A percentile compares a stretch with the other conserved stretches of the same genome.
These are phyloP conservation scores for Steatocranus sp. DNA, from an alignment of 2,797 vertebrate species.

Conservation along the genomic window DNA sequence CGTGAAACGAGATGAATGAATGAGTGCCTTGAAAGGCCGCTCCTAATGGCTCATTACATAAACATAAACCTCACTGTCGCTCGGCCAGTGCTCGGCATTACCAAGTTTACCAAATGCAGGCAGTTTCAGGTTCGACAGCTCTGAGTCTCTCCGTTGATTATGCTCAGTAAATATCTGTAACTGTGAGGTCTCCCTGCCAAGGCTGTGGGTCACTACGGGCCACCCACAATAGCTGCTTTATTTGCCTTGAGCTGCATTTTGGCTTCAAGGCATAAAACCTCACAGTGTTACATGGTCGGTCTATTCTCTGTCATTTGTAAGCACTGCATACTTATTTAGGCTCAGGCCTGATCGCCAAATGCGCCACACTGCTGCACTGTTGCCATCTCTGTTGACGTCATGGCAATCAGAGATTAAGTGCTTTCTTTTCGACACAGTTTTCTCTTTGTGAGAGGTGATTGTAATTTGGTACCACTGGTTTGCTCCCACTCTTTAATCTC, in stretches of 20 bases:
- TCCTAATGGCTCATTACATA: constrained; percentile 32
- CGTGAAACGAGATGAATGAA: constrained; percentile 44
- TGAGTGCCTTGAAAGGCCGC: constrained; percentile 37
- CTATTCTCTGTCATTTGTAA: constrained; percentile 54
- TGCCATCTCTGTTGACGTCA: not conserved
- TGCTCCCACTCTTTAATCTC: constrained; percentile 45
- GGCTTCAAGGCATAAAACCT: constrained; percentile 54
- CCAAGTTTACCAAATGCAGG: constrained; percentile 47
- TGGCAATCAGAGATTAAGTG: not conserved
- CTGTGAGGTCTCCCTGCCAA: constrained; percentile 71
- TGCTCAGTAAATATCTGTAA: constrained; percentile 64
- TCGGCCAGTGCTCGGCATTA: constrained; percentile 35
- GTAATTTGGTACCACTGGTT: not conserved
- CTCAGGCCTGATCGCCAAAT: constrained; percentile 31
- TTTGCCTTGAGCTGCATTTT: constrained; percentile 69
- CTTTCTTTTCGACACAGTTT: not conserved
- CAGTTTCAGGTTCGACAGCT: constrained; percentile 47
- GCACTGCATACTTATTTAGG: constrained; percentile 41
- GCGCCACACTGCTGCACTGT: constrained; percentile 11
- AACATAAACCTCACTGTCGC: constrained; percentile 42
- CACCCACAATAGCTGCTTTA: constrained; percentile 78
- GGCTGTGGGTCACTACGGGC: constrained; percentile 67
- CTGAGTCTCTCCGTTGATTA: constrained; percentile 69
- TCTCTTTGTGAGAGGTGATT: not conserved
- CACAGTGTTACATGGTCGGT: constrained; percentile 42